A percentile compares a stretch with the other conserved stretches of the same genome.
phyloP scores from a whole-genome alignment of 1,140 invertebrate genomes.

The Zaprionus inermis region DNA sequence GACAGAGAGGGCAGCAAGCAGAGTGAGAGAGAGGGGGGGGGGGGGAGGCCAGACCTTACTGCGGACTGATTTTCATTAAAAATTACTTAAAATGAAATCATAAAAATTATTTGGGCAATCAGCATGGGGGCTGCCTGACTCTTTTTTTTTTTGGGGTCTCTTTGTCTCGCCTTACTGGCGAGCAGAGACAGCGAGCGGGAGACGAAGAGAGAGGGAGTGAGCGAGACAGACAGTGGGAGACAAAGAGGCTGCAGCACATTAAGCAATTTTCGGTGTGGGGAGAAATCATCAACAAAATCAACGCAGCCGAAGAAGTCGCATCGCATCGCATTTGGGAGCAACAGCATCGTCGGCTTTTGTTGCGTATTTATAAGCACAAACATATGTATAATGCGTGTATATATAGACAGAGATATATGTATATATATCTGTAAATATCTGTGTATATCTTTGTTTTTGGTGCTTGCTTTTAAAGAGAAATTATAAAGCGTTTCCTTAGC shows the following conservation, averaged over 20 bases:
- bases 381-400: conserved; percentile 18
- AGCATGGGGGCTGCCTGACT: conserved; percentile 49
- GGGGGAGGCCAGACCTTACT: conserved; percentile 4
- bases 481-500: conserved; percentile 83
- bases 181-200: neutral
- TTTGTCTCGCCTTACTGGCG: conserved; percentile 43
- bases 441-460: conserved; percentile 25
- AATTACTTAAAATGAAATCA: conserved; percentile 78
- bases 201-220: neutral
- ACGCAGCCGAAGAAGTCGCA: neutral
- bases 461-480: conserved; percentile 78
- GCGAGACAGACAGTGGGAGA: conserved; percentile 27
- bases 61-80: conserved; percentile 73
- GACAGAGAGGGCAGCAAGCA: conserved; percentile 7
- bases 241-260: conserved; percentile 67
- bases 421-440: conserved; percentile 23
- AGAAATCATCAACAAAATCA: conserved; percentile 42
- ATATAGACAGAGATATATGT: conserved; percentile 21
- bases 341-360: conserved; percentile 69
- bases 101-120: conserved; percentile 67
- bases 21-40: neutral
- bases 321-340: conserved; percentile 48
- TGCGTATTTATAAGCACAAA: conserved; percentile 56
- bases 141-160: neutral
- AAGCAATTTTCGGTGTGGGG: conserved; percentile 58